A percentile compares a stretch with the other conserved stretches of the same genome.
Conservation (phyloP, 1,140 invertebrate genomes). For the Heliconius melpomene region DNA sequence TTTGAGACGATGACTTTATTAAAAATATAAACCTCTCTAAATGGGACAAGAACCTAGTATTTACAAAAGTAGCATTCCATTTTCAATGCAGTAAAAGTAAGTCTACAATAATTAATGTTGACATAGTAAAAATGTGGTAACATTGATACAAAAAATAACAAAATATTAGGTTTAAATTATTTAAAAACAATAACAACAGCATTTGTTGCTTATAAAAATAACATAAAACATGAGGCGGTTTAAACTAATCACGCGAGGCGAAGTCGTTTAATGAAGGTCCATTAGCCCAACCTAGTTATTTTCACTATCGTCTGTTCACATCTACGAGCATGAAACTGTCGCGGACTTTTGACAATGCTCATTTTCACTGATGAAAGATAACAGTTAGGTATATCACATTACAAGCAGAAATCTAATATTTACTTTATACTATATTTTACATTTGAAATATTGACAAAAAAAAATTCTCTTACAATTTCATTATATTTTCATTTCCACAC, state of each 20-base stretch:
- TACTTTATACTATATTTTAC: neutral
- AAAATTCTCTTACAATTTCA: neutral
- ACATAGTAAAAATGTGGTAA: no score
- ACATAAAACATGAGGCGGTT: conserved; percentile 22
- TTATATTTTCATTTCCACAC: no score
- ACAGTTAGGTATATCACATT: neutral
- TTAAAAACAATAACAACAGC: conserved; percentile 5
- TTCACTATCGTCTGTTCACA: conserved; percentile 22
- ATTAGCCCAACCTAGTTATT: conserved; percentile 27
- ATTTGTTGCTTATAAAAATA: conserved; percentile 22
- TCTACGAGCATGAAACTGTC: conserved; percentile 17
- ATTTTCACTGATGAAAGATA: neutral
- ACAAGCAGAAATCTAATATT: neutral
- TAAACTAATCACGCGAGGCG: conserved; percentile 30
- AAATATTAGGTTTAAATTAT: neutral
- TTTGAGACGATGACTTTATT: neutral
- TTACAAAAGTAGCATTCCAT: neutral
- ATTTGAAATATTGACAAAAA: neutral
- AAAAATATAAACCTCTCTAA: no score
- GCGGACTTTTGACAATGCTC: neutral
- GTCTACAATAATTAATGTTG: no score
- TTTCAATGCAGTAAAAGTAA: no score
- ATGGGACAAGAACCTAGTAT: neutral
- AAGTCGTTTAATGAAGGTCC: conserved; percentile 21
- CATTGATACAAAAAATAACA: neutral